Base-by-base conservation (phyloP, 1,140 invertebrate genomes). In the Nymphalis io region DNA sequence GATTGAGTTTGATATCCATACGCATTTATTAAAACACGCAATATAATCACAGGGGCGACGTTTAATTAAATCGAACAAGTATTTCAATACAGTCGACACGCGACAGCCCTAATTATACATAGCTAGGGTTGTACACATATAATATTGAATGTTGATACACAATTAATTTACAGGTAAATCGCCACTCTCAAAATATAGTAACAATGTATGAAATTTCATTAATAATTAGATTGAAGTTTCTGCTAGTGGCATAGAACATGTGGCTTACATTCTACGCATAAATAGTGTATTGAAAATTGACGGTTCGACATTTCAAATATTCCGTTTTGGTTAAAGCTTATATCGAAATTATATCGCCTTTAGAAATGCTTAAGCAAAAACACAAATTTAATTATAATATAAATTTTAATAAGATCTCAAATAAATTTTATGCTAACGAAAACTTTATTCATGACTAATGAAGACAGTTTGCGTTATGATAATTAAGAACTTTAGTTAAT, bases 161-260 rank as follows among this genome's bases (percentile, higher is more conserved):
- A 74, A 79, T 81, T 81, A 81, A 79, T 83, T 75, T 59, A 62
- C 72, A 78, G 73, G 75, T 74, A 78, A 83, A 81, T 79, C 77
- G 72, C 73, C 77, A 79, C 73, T 74, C 67, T 33, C 75, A 48
- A 68, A 76, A 78, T 74, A 65, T 53, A 59, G n/a, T 27, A 74
- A 75, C 74, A 74, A 71, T 78, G 81, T 73, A 77, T 75, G 69
- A 69, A 79, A 78, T 75, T 78, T 82, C 75, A 79, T 83, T 76
- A 79, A 70, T 70, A 64, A 70, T 70, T 68, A 68, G 18, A 61
- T 60, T 61, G 46, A 55, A 42, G 59, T 48, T 55, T 68, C 59
- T 68, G 66, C 12, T 51, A 38, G 46, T 68, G 66, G 39, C 66
- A 57, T 33, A 53, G 13, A 67, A 67, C 59, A n/a, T 55, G 40